Base-by-base conservation (phyloP, 2,113 vertebrate species). In the Nothocercus nigrocapillus region DNA sequence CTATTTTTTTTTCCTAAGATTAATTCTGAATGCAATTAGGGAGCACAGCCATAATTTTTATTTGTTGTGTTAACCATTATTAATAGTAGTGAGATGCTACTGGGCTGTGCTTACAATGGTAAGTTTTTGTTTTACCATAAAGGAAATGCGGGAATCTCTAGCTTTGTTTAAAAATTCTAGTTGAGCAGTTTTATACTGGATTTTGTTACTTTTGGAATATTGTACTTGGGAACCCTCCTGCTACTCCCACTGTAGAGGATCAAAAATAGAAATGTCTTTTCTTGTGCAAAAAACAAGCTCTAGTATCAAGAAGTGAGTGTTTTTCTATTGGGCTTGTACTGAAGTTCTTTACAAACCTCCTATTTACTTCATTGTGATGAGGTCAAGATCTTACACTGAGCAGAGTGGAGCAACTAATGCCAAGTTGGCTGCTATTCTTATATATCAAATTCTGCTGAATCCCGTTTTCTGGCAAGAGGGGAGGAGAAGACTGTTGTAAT, bases 371-470 rank as follows among this genome's bases (percentile, higher is more conserved):
- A 1, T 82, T 82, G 89, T 3, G 53, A 84, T 83, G 80, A 90
- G 59, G 84, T 94, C 82, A 64, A 91, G 91, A 80, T 86, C 88
- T 86, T 93, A 42, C 45, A 54, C 32, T 51, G 69, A 94, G 90
- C 56, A 61, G 89, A 82, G 70, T 1, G 0, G 49, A 82, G 85
- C 67, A 80, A 64, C 75, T 9, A 21, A 83, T 92, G 80, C 92
- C 85, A 93, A 78, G 80, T 44, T 96, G 94, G 85, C 93, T 90
- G 88, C 82, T 72, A 4, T 86, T 94, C 34, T 84, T 93, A 47
- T 32, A 40, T 82, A 93, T 95, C 34, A 2, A 93, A 95, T 93
- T 95, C 85, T 95, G 85, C 94, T 96, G 92, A 96, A 95, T 96
- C 94, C 93, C 73, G 22, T 91, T 75, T 83, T 93, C 73, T 96